Percentiles rank a stretch among this genome's conserved stretches.
phyloP scores from a whole-genome alignment of 2,113 vertebrate species.

The Echinops telfairi region DNA sequence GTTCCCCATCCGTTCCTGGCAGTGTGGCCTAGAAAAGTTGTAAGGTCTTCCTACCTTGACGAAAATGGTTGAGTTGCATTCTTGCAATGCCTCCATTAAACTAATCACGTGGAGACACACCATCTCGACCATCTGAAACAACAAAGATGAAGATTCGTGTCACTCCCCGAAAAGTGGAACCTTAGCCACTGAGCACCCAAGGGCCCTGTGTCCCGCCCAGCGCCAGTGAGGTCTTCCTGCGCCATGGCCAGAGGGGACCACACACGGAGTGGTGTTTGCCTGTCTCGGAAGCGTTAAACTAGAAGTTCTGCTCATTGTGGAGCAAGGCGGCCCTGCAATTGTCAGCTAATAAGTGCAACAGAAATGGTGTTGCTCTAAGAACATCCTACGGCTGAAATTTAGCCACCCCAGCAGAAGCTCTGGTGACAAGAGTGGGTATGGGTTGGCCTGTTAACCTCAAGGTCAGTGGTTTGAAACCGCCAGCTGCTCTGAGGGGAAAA shows the following conservation, averaged over 20 bases:
- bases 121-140: conserved; percentile 97
- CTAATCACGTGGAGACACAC: conserved; percentile 99
- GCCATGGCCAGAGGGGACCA: not conserved
- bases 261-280: not conserved
- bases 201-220: not conserved
- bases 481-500: too few relatives aligned
- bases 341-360: not conserved
- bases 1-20: conserved; percentile 36
- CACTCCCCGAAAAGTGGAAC: not conserved
- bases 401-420: not conserved
- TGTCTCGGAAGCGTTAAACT: conserved; percentile 48
- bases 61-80: conserved; percentile 99
- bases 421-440: too few relatives aligned
- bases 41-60: conserved; percentile 92
- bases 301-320: not conserved
- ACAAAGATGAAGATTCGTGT: conserved; percentile 71
- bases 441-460: too few relatives aligned
- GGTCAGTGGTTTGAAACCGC: too few relatives aligned
- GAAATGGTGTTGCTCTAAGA: not conserved
- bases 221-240: not conserved
- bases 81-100: conserved; percentile 98
- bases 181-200: not conserved
- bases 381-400: not conserved
- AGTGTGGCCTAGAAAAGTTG: conserved; percentile 20
- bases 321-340: not conserved